A percentile compares a stretch with the other conserved stretches of the same genome.
Evolutionary conservation across 2,113 vertebrate genomes (phyloP).

Genomic region (Melanostigma gelatinosum): DNA sequence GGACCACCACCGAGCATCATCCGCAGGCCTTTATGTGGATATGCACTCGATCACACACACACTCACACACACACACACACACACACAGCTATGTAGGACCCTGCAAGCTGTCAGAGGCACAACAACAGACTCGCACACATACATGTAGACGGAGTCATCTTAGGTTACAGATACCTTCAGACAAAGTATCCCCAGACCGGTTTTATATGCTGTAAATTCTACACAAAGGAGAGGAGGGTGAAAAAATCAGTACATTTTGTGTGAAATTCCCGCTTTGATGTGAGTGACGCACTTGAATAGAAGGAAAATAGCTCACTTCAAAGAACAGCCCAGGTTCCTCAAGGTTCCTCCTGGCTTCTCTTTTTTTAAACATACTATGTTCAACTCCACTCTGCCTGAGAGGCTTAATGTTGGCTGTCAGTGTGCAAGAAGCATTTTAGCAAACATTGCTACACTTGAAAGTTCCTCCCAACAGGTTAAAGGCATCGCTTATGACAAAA

Average conservation of each 20-base stretch:
- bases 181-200: constrained; percentile 45
- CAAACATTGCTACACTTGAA: constrained; percentile 43
- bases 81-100: constrained; percentile 4
- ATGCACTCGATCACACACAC: constrained; percentile 35
- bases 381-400: constrained; percentile 48
- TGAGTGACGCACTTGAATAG: constrained; percentile 58
- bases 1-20: constrained; percentile 50
- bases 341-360: constrained; percentile 59
- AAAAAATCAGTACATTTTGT: constrained; percentile 52
- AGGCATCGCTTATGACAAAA: constrained; percentile 8
- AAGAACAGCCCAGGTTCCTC: constrained; percentile 64
- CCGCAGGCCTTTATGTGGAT: constrained; percentile 42
- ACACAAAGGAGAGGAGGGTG: constrained; percentile 43
- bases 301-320: constrained; percentile 71
- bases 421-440: constrained; percentile 47
- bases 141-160: constrained; percentile 45
- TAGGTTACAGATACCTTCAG: constrained; percentile 57
- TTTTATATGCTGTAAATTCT: constrained; percentile 58
- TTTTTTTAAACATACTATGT: constrained; percentile 50
- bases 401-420: constrained; percentile 49
- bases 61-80: not conserved
- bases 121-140: constrained; percentile 32
- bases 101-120: constrained; percentile 32
- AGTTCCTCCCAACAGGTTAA: constrained; percentile 40
- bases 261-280: constrained; percentile 73